A percentile compares a stretch with the other conserved stretches of the same genome.
These are phyloP conservation scores for Diuraphis noxia DNA, from an alignment of 1,140 invertebrate genomes.

Conservation along the genomic window DNA sequence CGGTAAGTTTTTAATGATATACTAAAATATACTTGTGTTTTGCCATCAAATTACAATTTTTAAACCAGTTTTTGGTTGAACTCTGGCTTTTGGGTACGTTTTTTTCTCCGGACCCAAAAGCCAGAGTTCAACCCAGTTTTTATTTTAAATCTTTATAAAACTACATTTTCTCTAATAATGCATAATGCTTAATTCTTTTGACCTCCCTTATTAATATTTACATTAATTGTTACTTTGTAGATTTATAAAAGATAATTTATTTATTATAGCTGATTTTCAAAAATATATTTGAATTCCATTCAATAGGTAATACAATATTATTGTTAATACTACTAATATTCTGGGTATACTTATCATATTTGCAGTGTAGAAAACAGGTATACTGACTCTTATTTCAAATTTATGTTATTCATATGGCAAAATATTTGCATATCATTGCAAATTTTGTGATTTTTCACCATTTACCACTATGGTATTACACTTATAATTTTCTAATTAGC, in stretches of 20 bases:
- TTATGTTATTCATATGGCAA: not conserved
- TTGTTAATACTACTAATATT: not conserved
- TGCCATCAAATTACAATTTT: not conserved
- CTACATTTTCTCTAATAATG: not conserved
- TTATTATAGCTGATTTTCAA: not conserved
- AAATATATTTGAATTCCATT: not conserved
- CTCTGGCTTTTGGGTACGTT: too few species aligned
- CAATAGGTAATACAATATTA: too few species aligned
- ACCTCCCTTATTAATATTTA: not conserved
- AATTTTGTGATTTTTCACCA: not conserved
- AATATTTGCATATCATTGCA: not conserved
- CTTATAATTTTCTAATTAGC: not conserved
- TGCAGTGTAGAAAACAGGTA: not conserved
- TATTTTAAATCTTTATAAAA: not conserved
- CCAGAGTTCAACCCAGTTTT: not conserved
- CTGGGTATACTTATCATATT: not conserved
- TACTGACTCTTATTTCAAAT: not conserved
- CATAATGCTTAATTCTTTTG: not conserved
- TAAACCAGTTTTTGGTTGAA: too few species aligned
- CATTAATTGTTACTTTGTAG: not conserved
- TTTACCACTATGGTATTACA: not conserved
- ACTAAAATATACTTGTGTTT: not conserved
- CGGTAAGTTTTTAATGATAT: slow-evolving; percentile 8
- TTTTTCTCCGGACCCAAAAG: too few species aligned
- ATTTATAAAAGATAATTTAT: not conserved